Evolutionary conservation across 1,140 invertebrate genomes (phyloP), one percentile per base, ranked within the genome.

Genomic region (Drosophila tsacasi): DNA sequence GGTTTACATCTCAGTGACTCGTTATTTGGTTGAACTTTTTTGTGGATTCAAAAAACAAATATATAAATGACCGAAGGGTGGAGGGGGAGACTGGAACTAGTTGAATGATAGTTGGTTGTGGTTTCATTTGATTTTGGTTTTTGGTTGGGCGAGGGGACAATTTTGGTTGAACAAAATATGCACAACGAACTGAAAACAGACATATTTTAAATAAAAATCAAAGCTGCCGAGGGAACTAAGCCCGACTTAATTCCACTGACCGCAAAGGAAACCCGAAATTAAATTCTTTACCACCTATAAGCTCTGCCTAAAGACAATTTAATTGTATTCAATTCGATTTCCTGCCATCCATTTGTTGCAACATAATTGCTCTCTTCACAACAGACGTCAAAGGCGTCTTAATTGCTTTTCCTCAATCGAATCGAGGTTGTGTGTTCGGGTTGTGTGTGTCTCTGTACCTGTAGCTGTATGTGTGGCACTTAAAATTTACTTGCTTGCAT

Each of bases 401-500:
- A 76, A 76, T 76, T 76, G 73, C 54, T 76, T 76, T 67, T 54
- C 57, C 55, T 61, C 54, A 40, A 67, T 68, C 44, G 35, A 67
- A 67, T 57, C 35, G 42, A 62, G 61, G 61, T 47, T 32, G 32
- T 74, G 42, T 64, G 37, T 65, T 23, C 46, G 49, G 55, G 50
- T 40, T 61, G 27, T 64, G 23, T 47, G 25, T 78, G 58, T 52
- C 21, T 50, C 42, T 77, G n/a, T n/a, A n/a, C n/a, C n/a, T n/a
- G 62, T 50, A 52, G 57, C 40, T 61, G 30, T 76, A 27, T 74
- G 27, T 83, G 58, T 81, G 76, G 49, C 58, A 68, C 74, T 78
- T 79, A 79, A 73, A 79, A 61, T 80, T 73, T 80, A 80, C 67
- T 79, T 66, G 55, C 59, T 79, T 79, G 64, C 75, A 79, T 63